Base-by-base conservation (phyloP, 2,888 invertebrate genomes). In the Agrochola macilenta region DNA sequence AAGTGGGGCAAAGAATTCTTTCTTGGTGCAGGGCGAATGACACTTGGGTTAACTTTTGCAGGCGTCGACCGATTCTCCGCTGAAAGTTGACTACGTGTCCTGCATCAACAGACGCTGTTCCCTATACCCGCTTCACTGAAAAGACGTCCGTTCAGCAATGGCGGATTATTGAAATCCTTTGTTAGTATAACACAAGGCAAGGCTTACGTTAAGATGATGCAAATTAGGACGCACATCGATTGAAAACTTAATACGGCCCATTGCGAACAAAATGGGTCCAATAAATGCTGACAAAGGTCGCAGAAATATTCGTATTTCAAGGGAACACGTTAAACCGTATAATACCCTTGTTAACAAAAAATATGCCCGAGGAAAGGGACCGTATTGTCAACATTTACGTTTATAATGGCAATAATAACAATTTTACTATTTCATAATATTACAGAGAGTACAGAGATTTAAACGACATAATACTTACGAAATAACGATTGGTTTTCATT, bases 341-440 rank as follows among this genome's bases (percentile, higher is more conserved):
- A 91, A 90, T 89, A 91, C 90, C 91, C 88, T 89, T 89, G 91
- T 91, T 92, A 91, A 90, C 91, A 92, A 91, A 91, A 91, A 91
- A 89, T 87, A 88, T 89, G 85, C 84, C 86, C 64, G 69, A 76
- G 76, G 81, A 89, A 84, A 90, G 87, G 88, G 88, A 79, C 84
- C 86, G 78, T 87, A 88, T 89, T 89, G 89, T 90, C 88, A 86
- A 89, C 88, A 88, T 89, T 88, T 84, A 85, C 88, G 79, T 89
- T 89, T 88, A 89, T 88, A 89, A 89, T 86, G 84, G 87, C 82
- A 82, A 89, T 89, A 89, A 88, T 85, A 82, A 87, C 79, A 88
- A 84, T 87, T 86, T 86, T 83, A 87, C 76, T 90, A 85, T 87
- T 82, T n/a, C n/a, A n/a, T n/a, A n/a, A n/a, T n/a, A n/a, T n/a